Base-by-base conservation (phyloP, 2,113 vertebrate species). In the Elaphurus davidianus region DNA sequence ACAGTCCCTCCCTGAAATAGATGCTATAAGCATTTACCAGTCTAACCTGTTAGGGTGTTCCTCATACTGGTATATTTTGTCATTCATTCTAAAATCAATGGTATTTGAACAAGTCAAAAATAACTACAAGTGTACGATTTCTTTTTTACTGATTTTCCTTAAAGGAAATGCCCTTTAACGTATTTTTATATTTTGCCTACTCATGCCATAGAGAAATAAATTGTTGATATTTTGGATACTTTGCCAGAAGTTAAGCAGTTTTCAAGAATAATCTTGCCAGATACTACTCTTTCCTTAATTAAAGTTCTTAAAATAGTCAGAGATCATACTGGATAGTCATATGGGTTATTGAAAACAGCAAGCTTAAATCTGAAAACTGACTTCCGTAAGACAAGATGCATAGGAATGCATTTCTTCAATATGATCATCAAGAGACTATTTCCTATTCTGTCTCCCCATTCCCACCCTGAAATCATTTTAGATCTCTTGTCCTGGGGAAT, bases 301-400 rank as follows among this genome's bases (percentile, higher is more conserved):
- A 78, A 93, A 96, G 14, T 88, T 79, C 78, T 96, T 95, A 67
- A 97, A 87, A 84, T 94, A 96, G 50, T 87, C 33, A 87, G 30
- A 85, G 23, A 81, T 96, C 60, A 55, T 33, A 84, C 59, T 60
- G 84, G 59, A 30, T 82, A 50, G 67, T 96, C 91, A 92, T 10
- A 74, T 96, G 82, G 54, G 25, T 76, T n/a, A 95, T 76, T 85
- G 40, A 55, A 97, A 96, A 93, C 97, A 52, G 47, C 59, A 62
- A 47, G 36, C 47, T 92, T 95, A 54, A 89, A 57, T 93, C 64
- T 88, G 55, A 82, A 87, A 64, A 52, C 33, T 30, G 90, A 67
- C 50, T 60, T 87, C 57, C 91, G 19, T 10, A 90, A 95, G 87
- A 60, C 45, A 74, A 79, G 62, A 47, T 87, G 40, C 25, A 19